phyloP scores from a whole-genome alignment of 2,797 vertebrate species.

The Tarsius wallacei region DNA sequence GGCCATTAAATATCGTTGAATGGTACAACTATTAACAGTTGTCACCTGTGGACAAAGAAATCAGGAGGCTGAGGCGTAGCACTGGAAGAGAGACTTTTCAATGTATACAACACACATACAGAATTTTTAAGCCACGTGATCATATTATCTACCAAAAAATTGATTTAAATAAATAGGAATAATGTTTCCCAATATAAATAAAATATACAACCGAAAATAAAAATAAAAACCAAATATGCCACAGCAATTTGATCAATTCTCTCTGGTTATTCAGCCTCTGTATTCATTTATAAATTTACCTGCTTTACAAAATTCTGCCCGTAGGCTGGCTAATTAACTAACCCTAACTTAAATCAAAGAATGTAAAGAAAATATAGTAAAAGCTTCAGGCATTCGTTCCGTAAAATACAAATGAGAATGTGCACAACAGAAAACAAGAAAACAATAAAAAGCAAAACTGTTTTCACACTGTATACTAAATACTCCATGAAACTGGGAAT shows the following conservation, averaged over 20 bases:
- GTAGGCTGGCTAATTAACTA: not conserved
- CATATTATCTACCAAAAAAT: not conserved
- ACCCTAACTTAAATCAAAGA: not conserved
- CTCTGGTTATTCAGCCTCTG: not conserved
- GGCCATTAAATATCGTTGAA: not conserved
- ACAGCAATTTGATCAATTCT: not conserved
- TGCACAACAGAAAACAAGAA: not conserved
- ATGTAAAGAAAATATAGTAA: not conserved
- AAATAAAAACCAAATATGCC: not conserved
- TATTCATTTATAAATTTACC: conserved; percentile 31
- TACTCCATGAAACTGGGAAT: not conserved
- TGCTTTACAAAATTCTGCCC: not conserved
- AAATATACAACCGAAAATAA: not conserved
- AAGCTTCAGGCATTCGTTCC: not conserved
- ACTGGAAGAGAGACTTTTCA: not conserved
- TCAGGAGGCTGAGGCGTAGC: not conserved
- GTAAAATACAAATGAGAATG: not conserved
- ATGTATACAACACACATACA: not conserved
- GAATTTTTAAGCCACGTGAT: conserved; percentile 4
- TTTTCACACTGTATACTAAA: not conserved
- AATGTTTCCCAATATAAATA: not conserved
- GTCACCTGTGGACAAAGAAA: not conserved
- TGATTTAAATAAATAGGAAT: conserved; percentile 9
- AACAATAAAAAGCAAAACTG: not conserved
- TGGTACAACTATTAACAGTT: not conserved